Base-by-base conservation (phyloP, 2,888 invertebrate species). In the Kuschelorhynchus macadamiae region DNA sequence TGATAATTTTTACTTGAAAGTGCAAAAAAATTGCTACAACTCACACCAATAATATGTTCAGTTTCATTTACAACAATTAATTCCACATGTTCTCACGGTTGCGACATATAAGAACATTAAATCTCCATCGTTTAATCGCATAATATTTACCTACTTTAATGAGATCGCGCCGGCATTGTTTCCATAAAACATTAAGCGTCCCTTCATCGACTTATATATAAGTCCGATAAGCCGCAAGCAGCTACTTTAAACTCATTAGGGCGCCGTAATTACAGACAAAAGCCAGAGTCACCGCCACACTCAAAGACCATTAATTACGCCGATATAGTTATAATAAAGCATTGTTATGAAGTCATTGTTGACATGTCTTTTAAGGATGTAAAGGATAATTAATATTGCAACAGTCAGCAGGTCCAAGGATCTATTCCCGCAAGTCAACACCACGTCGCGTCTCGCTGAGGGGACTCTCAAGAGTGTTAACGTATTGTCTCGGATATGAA, bases 311-410 rank as follows among this genome's bases (percentile, higher is more conserved):
- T 82, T 82, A 82, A 82, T 82, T 81, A 82, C 74, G 72, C 75
- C 78, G 80, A 80, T 80, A 80, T 79, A 80, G 80, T 80, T 80
- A 81, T 81, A 81, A 81, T 81, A 81, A 81, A 80, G 78, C 81
- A 81, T 81, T 81, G 81, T 81, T 80, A 78, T 69, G 62, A 64
- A 78, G 79, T 79, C 80, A 81, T 81, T 81, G 82, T 81, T 74
- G 78, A 78, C 78, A 77, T 80, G 81, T 81, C 81, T 66, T 81
- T 81, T 77, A 79, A 81, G 77, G 81, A 81, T 81, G 79, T 80
- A 81, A 74, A 72, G 78, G 75, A 78, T 81, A 81, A 81, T 81
- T 81, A 81, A 81, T 81, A 81, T 79, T 71, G 68, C 64, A 71
- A 71, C 70, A 71, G 75, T 67, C 65, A 70, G 71, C 74, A 72